Evolutionary conservation across 1,140 invertebrate species (phyloP).

Genomic region (Penaeus japonicus): DNA sequence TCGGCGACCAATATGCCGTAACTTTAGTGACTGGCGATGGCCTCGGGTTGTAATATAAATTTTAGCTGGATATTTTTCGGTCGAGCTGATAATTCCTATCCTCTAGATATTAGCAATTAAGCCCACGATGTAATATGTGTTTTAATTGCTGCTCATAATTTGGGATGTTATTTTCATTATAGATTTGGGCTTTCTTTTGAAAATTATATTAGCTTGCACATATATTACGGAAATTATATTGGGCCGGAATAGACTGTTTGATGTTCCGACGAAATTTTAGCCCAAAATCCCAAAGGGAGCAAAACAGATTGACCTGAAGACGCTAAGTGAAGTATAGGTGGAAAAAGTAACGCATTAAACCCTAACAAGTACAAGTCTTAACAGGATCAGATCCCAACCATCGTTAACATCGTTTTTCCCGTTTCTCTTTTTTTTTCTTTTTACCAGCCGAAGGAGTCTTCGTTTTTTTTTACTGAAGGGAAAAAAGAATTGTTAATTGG

Average conservation of each 20-base stretch:
- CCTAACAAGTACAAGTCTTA: too few species aligned
- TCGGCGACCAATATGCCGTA: slow-evolving; percentile 40
- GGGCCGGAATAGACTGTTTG: too few species aligned
- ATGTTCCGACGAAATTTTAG: too few species aligned
- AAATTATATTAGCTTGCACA: too few species aligned
- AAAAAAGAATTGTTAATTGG: slow-evolving; percentile 41
- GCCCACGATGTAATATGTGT: slow-evolving; percentile 25
- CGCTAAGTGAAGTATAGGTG: too few species aligned
- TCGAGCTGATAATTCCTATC: slow-evolving; percentile 41
- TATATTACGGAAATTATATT: too few species aligned
- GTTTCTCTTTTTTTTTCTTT: not conserved
- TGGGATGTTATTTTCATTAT: slow-evolving; percentile 47
- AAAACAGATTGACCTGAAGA: too few species aligned
- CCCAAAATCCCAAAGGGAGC: too few species aligned
- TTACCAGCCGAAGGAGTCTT: not conserved
- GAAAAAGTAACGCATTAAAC: too few species aligned
- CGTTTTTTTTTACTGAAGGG: not conserved
- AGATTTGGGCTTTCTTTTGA: not conserved
- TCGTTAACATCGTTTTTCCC: not conserved
- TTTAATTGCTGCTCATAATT: slow-evolving; percentile 46
- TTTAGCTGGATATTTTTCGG: slow-evolving; percentile 43
- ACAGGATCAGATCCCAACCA: not conserved
- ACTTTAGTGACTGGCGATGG: slow-evolving; percentile 42
- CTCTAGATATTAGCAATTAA: slow-evolving; percentile 51
- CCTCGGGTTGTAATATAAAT: slow-evolving; percentile 46